These are phyloP conservation scores for Nettapus auritus DNA, from an alignment of 2,113 vertebrate species.

Conservation along the genomic window DNA sequence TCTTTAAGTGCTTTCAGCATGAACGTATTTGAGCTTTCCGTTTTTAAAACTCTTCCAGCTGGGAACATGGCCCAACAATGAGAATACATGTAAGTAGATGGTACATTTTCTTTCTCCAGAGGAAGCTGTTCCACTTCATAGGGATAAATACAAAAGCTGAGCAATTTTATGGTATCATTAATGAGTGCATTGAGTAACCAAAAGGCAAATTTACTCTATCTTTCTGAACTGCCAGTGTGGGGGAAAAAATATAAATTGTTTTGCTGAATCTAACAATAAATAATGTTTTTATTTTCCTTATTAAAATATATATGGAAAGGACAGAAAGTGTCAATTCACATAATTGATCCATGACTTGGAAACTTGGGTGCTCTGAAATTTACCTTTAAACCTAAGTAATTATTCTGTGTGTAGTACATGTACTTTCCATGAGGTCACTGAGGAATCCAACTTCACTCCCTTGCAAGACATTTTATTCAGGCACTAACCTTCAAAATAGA, in stretches of 20 bases:
- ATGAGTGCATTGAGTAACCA: neutral
- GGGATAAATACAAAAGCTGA: neutral
- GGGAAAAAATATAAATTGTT: neutral
- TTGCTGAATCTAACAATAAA: neutral
- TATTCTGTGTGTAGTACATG: neutral
- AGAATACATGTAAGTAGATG: neutral
- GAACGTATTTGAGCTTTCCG: neutral
- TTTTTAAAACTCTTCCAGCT: neutral
- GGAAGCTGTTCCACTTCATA: neutral
- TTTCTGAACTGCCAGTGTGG: neutral
- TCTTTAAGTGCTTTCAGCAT: neutral
- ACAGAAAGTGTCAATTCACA: neutral
- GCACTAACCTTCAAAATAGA: constrained; percentile 4
- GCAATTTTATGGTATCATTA: neutral
- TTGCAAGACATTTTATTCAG: neutral
- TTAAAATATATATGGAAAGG: neutral
- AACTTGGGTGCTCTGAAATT: neutral
- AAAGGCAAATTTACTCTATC: neutral
- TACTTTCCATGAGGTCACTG: neutral
- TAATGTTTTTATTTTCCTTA: neutral
- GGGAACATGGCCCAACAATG: neutral
- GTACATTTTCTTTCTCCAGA: neutral
- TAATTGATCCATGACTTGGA: neutral
- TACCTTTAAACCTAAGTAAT: neutral
- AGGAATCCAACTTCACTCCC: neutral